Conservation (phyloP, 2,113 vertebrate species). For the Procavia capensis region DNA sequence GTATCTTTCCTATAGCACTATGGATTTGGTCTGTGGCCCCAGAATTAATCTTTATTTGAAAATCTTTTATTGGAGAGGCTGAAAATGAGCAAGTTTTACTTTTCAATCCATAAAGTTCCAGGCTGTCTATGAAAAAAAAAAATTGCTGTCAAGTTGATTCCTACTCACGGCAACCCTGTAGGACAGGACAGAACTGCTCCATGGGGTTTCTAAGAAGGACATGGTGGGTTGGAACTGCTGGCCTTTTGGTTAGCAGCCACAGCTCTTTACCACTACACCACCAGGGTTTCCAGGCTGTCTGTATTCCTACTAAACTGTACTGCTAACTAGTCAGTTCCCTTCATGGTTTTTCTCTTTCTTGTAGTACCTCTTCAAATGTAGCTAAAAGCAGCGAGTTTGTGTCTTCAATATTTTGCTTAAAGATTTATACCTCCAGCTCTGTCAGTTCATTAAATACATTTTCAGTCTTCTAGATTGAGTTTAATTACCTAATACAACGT, state of each 20-base stretch:
- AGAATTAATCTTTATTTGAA: conserved; percentile 39
- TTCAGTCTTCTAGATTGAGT: conserved; percentile 21
- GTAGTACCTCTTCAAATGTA: conserved; percentile 7
- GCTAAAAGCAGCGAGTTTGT: background rate
- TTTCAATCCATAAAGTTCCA: conserved; percentile 3
- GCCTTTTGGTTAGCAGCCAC: no score
- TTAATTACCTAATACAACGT: conserved; percentile 22
- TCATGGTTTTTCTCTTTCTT: conserved; percentile 26
- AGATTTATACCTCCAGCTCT: background rate
- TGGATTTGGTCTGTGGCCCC: conserved; percentile 14
- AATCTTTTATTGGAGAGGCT: conserved; percentile 43
- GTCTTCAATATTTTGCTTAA: conserved; percentile 26
- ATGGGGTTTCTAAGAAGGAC: no score
- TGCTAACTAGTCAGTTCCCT: conserved; percentile 25
- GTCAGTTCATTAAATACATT: conserved; percentile 1
- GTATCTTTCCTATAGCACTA: background rate
- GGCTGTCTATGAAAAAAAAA: no score
- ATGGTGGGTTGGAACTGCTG: no score
- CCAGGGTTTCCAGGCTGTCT: conserved; percentile 26
- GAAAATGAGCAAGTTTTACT: conserved; percentile 21
- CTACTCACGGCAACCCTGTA: no score
- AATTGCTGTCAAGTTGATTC: no score
- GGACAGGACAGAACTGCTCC: no score
- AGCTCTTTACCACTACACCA: no score
- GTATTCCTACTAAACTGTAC: conserved; percentile 13